A percentile compares a stretch with the other conserved stretches of the same genome.
These are phyloP conservation scores for Panagrolaimus sp. DNA, from an alignment of 1,140 invertebrate genomes.

Conservation along the genomic window DNA sequence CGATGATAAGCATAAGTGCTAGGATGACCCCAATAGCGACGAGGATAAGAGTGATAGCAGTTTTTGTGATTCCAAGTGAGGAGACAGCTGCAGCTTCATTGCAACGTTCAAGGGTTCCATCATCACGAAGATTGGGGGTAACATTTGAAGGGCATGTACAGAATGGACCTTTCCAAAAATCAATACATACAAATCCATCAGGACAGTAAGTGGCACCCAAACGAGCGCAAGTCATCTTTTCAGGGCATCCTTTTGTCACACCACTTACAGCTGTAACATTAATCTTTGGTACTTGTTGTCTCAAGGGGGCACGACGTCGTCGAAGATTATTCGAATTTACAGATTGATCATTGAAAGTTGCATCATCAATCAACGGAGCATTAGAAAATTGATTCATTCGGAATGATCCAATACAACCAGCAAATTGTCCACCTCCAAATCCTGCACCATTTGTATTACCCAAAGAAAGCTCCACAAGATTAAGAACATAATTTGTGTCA, in stretches of 20 bases:
- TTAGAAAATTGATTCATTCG: slow-evolving; percentile 26
- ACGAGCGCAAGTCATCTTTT: slow-evolving; percentile 42
- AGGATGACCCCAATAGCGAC: slow-evolving; percentile 5
- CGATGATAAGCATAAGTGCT: slow-evolving; percentile 47
- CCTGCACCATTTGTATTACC: slow-evolving; percentile 17
- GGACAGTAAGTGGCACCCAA: slow-evolving; percentile 41
- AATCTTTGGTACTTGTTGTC: slow-evolving; percentile 27
- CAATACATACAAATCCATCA: slow-evolving; percentile 40
- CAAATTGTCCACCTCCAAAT: too few relatives aligned
- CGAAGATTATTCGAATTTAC: neutral
- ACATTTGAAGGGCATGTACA: slow-evolving; percentile 50
- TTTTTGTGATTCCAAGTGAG: slow-evolving; percentile 37
- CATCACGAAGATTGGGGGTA: slow-evolving; percentile 33
- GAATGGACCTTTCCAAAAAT: slow-evolving; percentile 58
- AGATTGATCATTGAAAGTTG: neutral
- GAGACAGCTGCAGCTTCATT: slow-evolving; percentile 42
- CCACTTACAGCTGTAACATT: slow-evolving; percentile 23
- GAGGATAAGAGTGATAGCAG: slow-evolving; percentile 2
- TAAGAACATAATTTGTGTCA: slow-evolving; percentile 24
- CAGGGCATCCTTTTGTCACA: slow-evolving; percentile 31
- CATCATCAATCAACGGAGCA: slow-evolving; percentile 23
- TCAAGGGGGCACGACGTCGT: slow-evolving; percentile 16
- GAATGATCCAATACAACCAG: slow-evolving; percentile 37
- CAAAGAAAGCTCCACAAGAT: slow-evolving; percentile 28
- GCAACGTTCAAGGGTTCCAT: slow-evolving; percentile 49